Evolutionary conservation across 2,888 invertebrate genomes (phyloP), one percentile per base, ranked within the genome.

Genomic region (Epicampocera succincta): DNA sequence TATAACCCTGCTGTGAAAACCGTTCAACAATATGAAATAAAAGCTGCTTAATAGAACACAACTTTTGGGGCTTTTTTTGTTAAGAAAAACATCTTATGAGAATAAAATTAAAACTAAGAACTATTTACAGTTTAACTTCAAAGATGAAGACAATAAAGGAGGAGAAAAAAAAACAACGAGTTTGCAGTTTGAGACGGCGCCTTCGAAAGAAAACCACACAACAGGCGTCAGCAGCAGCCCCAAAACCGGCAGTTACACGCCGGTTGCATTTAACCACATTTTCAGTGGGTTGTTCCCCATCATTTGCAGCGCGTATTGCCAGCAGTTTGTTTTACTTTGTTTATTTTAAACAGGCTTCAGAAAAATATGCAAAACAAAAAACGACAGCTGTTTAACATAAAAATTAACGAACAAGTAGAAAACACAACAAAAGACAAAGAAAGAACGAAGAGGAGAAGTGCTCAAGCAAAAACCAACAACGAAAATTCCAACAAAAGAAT

Each of bases 51-150:
- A 61, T 5, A 12, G 44, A 58, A 15, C 40, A n/a, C 2, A 65
- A 40, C 21, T 48, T 56, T 65, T 75, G 42, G 58, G 58, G 58
- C 19, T 68, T 61, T 46, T 56, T 69, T 46, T 38, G 33, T 54
- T 46, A 42, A 42, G 58, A 68, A 56, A 19, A 56, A 50, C 40
- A 44, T 46, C 15, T n/a, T 46, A 38, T 44, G 52, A 60, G 60
- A 29, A 19, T 25, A 60, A 75, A 75, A 42, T 68, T 75, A 38
- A 66, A 71, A 65, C 69, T 74, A 63, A 79, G 63, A 71, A 75
- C 74, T 58, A 69, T 80, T 74, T 80, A 58, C 52, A 60, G 60
- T 66, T 63, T 75, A 71, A 71, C 66, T 80, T 71, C 42, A 38
- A 68, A 46, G 13, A 21, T 13, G 33, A 46, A 68, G 19, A 63